These are phyloP conservation scores for Odiellus spinosus DNA, from an alignment of 2,888 invertebrate species.

Conservation along the genomic window DNA sequence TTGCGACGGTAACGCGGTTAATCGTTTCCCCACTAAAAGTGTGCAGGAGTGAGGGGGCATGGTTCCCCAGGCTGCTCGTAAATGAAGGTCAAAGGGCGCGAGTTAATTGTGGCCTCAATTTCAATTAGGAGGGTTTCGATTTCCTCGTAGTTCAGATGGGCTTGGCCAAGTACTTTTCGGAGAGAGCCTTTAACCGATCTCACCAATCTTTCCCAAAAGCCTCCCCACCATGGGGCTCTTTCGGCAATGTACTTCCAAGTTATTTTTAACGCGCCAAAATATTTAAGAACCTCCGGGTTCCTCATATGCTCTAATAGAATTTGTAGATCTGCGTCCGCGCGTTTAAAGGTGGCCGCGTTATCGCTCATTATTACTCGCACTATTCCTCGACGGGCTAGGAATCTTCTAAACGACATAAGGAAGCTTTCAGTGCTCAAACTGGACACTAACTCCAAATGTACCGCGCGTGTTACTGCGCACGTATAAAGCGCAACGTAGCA, in stretches of 20 bases:
- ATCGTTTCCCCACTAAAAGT: too few species aligned
- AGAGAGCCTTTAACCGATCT: slow-evolving; percentile 28
- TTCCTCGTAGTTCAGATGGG: slow-evolving; percentile 28
- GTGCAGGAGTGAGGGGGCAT: too few species aligned
- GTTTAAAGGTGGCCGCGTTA: slow-evolving; percentile 30
- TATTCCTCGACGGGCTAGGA: slow-evolving; percentile 25
- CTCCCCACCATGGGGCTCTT: slow-evolving; percentile 31
- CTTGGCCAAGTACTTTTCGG: slow-evolving; percentile 25
- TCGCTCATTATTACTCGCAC: slow-evolving; percentile 26
- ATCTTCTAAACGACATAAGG: slow-evolving; percentile 23
- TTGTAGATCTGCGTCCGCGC: slow-evolving; percentile 15
- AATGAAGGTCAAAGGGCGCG: slow-evolving; percentile 25
- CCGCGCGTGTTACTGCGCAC: slow-evolving; percentile 28
- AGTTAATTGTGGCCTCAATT: slow-evolving; percentile 23
- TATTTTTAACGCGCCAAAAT: slow-evolving; percentile 11
- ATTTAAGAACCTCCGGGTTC: slow-evolving; percentile 7
- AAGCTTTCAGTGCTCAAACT: slow-evolving; percentile 24
- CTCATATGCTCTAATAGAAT: slow-evolving; percentile 23
- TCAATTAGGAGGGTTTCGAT: slow-evolving; percentile 24
- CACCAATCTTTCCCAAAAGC: slow-evolving; percentile 32
- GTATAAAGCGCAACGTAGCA: slow-evolving; percentile 28
- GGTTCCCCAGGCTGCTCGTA: slow-evolving; percentile 17
- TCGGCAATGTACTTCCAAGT: slow-evolving; percentile 29
- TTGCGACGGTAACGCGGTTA: too few species aligned
- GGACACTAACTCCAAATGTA: slow-evolving; percentile 28